A percentile compares a stretch with the other conserved stretches of the same genome.
These are phyloP conservation scores for Sternotherus odoratus DNA, from an alignment of 2,797 vertebrate species.

Conservation along the genomic window DNA sequence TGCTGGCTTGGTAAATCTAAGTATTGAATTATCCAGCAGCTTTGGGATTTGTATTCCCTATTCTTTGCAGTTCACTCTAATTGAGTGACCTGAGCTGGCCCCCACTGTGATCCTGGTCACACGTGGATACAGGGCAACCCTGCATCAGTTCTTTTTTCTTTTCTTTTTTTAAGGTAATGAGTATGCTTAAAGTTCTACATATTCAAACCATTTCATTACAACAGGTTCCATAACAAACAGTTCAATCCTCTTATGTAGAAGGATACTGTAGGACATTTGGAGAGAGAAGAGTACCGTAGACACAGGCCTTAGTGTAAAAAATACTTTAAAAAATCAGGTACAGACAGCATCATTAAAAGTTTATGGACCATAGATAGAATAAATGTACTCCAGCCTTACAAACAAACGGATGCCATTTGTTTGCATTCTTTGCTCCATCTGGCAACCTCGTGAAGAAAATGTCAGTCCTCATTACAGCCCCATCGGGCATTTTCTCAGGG, in stretches of 20 bases:
- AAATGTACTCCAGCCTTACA: not conserved
- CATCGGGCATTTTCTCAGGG: constrained; percentile 41
- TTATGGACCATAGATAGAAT: not conserved
- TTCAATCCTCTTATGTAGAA: not conserved
- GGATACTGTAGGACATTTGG: not conserved
- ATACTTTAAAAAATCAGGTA: not conserved
- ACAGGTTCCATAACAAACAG: rapidly evolving
- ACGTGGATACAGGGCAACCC: not conserved
- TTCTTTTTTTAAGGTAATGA: not conserved
- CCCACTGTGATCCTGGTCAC: too few relatives aligned
- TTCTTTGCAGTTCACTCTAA: too few relatives aligned
- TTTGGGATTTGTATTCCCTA: too few relatives aligned
- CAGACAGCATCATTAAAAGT: not conserved
- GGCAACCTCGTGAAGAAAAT: constrained; percentile 46
- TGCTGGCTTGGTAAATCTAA: too few relatives aligned
- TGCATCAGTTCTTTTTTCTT: not conserved
- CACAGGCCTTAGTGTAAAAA: not conserved
- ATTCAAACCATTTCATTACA: not conserved
- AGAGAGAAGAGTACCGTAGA: not conserved
- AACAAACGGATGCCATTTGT: not conserved
- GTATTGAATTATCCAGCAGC: too few relatives aligned
- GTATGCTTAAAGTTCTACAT: not conserved
- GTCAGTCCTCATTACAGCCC: not conserved
- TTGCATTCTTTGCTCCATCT: constrained; percentile 36
- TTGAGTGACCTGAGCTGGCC: too few relatives aligned